phyloP scores from a whole-genome alignment of 1,140 invertebrate species.

The Acromyrmex charruanus region DNA sequence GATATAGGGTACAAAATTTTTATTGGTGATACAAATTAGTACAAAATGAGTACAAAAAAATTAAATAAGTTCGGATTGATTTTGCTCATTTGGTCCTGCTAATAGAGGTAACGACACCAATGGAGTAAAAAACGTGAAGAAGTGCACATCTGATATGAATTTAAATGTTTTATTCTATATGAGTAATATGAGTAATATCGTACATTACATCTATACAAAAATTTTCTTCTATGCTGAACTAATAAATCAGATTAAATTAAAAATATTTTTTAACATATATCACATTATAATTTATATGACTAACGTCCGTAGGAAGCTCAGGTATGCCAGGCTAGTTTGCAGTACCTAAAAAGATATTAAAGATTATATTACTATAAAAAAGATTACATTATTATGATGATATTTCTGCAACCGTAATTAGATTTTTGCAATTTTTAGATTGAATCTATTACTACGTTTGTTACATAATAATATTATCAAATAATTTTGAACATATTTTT shows the following conservation, averaged over 20 bases:
- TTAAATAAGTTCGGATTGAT: too few species aligned
- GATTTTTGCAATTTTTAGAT: not conserved
- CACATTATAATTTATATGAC: constrained; percentile 42
- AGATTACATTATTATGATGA: too few species aligned
- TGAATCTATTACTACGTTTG: not conserved
- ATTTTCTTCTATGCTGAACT: not conserved
- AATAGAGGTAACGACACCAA: too few species aligned
- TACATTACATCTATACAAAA: not conserved
- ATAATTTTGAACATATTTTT: not conserved
- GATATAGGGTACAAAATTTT: too few species aligned
- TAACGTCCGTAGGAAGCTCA: constrained; percentile 55
- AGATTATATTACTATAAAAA: not conserved
- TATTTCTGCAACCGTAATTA: not conserved
- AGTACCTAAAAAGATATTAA: constrained; percentile 35
- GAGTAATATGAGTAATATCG: not conserved
- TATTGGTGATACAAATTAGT: too few species aligned
- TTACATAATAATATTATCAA: not conserved
- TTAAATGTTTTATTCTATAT: constrained; percentile 1
- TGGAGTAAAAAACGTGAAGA: not conserved
- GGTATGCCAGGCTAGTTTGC: constrained; percentile 47
- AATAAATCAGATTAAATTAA: not conserved
- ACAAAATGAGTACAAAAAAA: too few species aligned
- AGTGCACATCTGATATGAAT: not conserved
- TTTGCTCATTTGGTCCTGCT: too few species aligned
- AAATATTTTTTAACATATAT: not conserved